These are phyloP conservation scores for Tetragonula clypearis DNA, from an alignment of 1,140 invertebrate species.

Conservation along the genomic window DNA sequence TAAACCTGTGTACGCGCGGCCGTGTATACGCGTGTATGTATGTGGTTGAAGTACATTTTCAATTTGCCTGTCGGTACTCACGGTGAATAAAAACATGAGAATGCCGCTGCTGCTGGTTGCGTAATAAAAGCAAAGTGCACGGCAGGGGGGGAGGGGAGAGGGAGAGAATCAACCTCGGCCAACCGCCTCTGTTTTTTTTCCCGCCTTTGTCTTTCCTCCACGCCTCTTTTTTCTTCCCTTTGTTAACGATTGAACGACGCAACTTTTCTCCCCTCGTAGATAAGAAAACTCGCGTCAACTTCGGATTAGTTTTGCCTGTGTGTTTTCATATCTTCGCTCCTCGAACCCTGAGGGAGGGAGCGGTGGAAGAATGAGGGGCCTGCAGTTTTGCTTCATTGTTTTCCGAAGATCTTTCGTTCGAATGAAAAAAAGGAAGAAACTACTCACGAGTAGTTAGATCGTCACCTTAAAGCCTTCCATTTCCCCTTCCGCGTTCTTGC, in stretches of 20 bases:
- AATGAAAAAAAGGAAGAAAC: too few relatives aligned
- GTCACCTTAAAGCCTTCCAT: fast-evolving
- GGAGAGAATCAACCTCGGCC: background rate
- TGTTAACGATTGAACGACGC: slow-evolving; percentile 1
- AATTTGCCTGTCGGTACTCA: slow-evolving; percentile 29
- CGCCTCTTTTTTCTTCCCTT: background rate
- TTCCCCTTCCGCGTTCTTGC: background rate
- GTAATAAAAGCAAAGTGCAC: background rate
- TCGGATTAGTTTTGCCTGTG: background rate
- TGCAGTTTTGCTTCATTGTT: too few relatives aligned
- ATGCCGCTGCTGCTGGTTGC: background rate
- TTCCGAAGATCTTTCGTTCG: too few relatives aligned
- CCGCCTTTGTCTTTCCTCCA: background rate
- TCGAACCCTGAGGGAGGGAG: too few relatives aligned
- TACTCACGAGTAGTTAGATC: too few relatives aligned
- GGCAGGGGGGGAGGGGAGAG: too few relatives aligned
- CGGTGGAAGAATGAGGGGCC: too few relatives aligned
- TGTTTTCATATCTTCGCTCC: too few relatives aligned
- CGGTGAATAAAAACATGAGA: slow-evolving; percentile 50
- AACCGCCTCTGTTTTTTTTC: background rate
- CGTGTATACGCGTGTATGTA: too few relatives aligned
- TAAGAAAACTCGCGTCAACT: background rate
- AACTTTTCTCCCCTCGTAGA: background rate
- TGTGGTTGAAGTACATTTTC: slow-evolving; percentile 45
- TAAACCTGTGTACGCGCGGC: background rate